Evolutionary conservation across 2,888 invertebrate species (phyloP).

Genomic region (Epiperipatus broadwayi): DNA sequence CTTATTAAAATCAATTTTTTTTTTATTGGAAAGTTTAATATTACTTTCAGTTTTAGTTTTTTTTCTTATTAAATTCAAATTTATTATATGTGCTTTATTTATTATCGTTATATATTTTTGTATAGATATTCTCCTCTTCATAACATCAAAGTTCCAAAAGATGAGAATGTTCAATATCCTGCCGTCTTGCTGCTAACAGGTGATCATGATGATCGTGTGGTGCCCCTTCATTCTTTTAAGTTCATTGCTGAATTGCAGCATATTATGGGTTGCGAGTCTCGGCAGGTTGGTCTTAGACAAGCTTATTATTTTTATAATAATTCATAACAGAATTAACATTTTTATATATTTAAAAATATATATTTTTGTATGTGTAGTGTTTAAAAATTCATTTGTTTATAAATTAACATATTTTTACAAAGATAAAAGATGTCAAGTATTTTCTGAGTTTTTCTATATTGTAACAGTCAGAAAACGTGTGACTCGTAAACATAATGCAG

Average conservation of each 20-base stretch:
- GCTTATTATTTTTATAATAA: neutral
- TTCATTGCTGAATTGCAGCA: constrained; percentile 77
- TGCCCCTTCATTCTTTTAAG: constrained; percentile 89
- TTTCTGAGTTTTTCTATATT: no score
- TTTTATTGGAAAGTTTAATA: neutral
- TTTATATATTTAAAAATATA: neutral
- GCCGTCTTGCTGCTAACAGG: constrained; percentile 65
- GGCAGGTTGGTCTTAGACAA: constrained; percentile 37
- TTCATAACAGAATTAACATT: neutral
- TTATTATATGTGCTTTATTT: constrained; percentile 1
- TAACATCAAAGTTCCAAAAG: constrained; percentile 49
- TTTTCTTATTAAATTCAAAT: constrained; percentile 6
- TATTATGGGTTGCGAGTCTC: constrained; percentile 38
- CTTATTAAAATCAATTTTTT: neutral
- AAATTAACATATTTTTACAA: no score
- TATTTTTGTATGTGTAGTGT: neutral
- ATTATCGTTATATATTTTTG: neutral
- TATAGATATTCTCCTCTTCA: constrained; percentile 67
- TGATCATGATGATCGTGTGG: constrained; percentile 95
- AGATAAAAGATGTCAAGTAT: no score
- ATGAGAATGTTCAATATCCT: constrained; percentile 49
- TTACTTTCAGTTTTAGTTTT: neutral
- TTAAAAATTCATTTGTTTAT: no score
- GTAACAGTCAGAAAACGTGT: no score
- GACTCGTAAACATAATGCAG: no score